These are phyloP conservation scores for Cheilosia pagana DNA, from an alignment of 2,888 invertebrate species.

Conservation along the genomic window DNA sequence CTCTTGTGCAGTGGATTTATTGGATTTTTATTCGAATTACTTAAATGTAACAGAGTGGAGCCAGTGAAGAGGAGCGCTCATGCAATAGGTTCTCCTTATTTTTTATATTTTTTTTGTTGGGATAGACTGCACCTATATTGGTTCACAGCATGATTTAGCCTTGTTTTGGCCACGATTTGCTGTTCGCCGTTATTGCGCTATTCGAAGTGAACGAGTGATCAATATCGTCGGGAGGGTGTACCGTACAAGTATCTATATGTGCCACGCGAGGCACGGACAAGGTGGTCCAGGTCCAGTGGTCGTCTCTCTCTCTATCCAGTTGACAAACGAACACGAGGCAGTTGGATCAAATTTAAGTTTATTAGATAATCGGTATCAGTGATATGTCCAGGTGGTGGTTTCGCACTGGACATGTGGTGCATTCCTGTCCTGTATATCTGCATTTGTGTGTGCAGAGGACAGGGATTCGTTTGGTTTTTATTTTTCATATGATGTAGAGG, in stretches of 20 bases:
- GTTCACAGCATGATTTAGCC: slow-evolving; percentile 72
- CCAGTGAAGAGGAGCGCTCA: not conserved
- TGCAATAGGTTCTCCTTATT: not conserved
- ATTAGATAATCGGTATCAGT: slow-evolving; percentile 70
- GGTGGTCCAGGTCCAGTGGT: slow-evolving; percentile 59
- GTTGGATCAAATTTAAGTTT: slow-evolving; percentile 73
- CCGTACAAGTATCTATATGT: not conserved
- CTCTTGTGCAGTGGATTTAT: slow-evolving; percentile 61
- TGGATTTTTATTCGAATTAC: slow-evolving; percentile 71
- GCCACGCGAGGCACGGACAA: slow-evolving; percentile 49
- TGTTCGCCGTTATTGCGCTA: slow-evolving; percentile 63
- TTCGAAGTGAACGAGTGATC: slow-evolving; percentile 61
- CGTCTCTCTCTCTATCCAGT: slow-evolving; percentile 39
- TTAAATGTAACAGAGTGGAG: slow-evolving; percentile 44
- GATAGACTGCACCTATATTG: slow-evolving; percentile 62
- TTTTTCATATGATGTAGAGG: slow-evolving; percentile 46
- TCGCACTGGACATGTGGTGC: slow-evolving; percentile 26
- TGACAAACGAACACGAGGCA: slow-evolving; percentile 72
- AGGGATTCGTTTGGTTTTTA: slow-evolving; percentile 26
- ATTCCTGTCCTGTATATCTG: slow-evolving; percentile 9
- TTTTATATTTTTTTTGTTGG: not conserved
- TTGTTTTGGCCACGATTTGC: slow-evolving; percentile 69
- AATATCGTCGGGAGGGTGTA: slow-evolving; percentile 26
- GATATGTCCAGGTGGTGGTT: slow-evolving; percentile 53
- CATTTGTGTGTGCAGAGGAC: not conserved